phyloP scores from a whole-genome alignment of 2,113 vertebrate genomes.

The Irena cyanogastra region DNA sequence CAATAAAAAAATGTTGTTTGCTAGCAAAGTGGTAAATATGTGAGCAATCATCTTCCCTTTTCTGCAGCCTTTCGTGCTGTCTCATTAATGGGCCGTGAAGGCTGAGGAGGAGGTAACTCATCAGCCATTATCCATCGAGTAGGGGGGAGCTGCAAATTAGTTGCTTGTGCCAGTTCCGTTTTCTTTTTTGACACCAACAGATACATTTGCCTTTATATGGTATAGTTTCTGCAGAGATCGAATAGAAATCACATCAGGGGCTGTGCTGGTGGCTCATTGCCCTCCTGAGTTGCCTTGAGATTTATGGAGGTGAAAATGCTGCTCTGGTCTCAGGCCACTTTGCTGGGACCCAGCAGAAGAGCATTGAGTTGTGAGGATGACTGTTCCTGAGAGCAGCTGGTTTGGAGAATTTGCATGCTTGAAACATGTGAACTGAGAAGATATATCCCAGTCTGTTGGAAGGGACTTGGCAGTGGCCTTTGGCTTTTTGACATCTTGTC shows the following conservation, averaged over 20 bases:
- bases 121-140: not conserved
- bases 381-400: not conserved
- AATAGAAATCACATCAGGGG: not conserved
- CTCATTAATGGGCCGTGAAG: slow-evolving; percentile 22
- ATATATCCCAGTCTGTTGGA: not conserved
- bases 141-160: not conserved
- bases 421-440: not conserved
- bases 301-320: not conserved
- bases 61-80: not conserved
- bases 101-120: slow-evolving; percentile 30
- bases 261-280: not conserved
- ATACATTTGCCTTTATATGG: not conserved
- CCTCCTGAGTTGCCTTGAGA: not conserved
- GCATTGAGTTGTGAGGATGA: not conserved
- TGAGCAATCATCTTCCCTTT: not conserved
- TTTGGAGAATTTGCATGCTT: not conserved
- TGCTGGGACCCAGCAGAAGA: not conserved
- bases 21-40: not conserved
- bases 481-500: not conserved
- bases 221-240: not conserved
- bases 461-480: not conserved
- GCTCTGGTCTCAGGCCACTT: not conserved
- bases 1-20: not conserved
- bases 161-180: not conserved
- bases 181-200: not conserved